Evolutionary conservation across 2,797 vertebrate genomes (phyloP).

Genomic region (Rhynchonycteris naso): DNA sequence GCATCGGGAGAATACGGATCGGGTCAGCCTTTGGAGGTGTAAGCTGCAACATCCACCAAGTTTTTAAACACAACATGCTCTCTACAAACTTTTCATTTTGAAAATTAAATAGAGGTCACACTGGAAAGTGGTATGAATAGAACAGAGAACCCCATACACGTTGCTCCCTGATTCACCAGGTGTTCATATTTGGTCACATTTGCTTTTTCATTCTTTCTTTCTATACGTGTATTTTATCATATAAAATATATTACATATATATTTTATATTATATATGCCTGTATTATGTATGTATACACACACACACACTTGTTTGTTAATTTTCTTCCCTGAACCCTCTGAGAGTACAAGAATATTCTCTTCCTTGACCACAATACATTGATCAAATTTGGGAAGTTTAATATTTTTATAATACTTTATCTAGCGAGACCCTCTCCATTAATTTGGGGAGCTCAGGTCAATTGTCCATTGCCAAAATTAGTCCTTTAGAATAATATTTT

Average conservation of each 20-base stretch:
- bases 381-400: not conserved
- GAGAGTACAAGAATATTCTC: not conserved
- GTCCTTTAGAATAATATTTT: not conserved
- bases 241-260: not conserved
- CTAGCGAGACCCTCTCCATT: not conserved
- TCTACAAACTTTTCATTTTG: constrained; percentile 3
- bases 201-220: not conserved
- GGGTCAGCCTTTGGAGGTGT: constrained; percentile 59
- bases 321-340: not conserved
- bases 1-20: constrained; percentile 60
- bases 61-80: constrained; percentile 36
- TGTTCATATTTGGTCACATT: not conserved
- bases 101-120: constrained; percentile 21
- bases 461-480: not conserved
- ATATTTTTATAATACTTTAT: not conserved
- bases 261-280: not conserved
- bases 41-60: constrained; percentile 63
- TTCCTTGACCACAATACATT: not conserved
- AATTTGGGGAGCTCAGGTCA: not conserved
- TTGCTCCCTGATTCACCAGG: not conserved
- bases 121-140: not conserved
- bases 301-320: not conserved
- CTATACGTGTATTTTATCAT: not conserved
- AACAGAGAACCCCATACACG: not conserved
- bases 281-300: not conserved